These are phyloP conservation scores for Pampusana beccarii DNA, from an alignment of 2,113 vertebrate genomes.

Conservation along the genomic window DNA sequence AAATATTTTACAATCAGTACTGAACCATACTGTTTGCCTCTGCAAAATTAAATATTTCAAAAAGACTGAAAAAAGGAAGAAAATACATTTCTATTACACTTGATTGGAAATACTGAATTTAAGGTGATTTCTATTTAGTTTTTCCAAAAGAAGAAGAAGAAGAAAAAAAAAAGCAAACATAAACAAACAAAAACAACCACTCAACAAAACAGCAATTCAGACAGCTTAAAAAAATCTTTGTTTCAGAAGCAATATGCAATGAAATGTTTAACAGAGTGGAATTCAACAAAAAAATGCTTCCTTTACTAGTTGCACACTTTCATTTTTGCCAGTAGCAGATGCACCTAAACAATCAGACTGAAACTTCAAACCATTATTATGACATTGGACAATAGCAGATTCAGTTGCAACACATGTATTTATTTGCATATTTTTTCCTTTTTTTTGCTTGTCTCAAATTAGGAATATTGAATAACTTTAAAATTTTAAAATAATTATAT, in stretches of 20 bases:
- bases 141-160: background rate
- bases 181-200: background rate
- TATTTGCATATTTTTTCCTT: background rate
- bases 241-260: constrained; percentile 8
- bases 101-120: background rate
- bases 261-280: background rate
- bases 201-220: background rate
- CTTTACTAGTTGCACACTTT: constrained; percentile 6
- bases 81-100: background rate
- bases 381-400: background rate
- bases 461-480: background rate
- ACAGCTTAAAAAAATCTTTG: background rate
- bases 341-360: background rate
- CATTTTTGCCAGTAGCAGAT: constrained; percentile 29
- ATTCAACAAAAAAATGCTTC: background rate
- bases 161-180: background rate
- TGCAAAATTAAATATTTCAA: background rate
- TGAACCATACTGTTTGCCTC: background rate
- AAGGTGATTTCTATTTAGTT: background rate
- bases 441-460: constrained; percentile 21
- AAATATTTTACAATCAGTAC: background rate
- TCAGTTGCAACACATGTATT: background rate
- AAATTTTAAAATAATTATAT: constrained; percentile 28
- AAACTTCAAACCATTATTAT: constrained; percentile 13
- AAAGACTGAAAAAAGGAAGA: background rate